phyloP scores from a whole-genome alignment of 2,888 invertebrate genomes.

The Brenthis daphne region DNA sequence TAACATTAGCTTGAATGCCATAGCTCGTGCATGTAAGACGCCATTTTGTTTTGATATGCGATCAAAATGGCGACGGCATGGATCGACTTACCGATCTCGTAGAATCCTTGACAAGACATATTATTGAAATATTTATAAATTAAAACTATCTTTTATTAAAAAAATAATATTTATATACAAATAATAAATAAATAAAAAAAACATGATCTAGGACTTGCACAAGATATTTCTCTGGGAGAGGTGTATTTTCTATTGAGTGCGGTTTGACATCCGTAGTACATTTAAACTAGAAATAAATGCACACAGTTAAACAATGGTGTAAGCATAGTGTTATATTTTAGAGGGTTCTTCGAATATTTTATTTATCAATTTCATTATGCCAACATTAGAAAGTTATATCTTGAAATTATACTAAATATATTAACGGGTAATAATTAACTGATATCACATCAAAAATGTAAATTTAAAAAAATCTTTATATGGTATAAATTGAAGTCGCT shows the following conservation, averaged over 20 bases:
- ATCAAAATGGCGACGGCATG: constrained; percentile 41
- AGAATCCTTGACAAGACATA: constrained; percentile 76
- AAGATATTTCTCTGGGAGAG: constrained; percentile 2
- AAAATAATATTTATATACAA: constrained; percentile 24
- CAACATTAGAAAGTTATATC: too few relatives aligned
- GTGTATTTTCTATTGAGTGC: constrained; percentile 23
- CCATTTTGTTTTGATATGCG: constrained; percentile 36
- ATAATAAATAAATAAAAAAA: constrained; percentile 19
- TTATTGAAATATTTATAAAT: constrained; percentile 47
- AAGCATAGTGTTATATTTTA: constrained; percentile 8
- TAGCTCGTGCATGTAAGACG: constrained; percentile 34
- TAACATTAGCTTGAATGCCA: constrained; percentile 26
- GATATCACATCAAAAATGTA: too few relatives aligned
- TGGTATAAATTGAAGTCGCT: too few relatives aligned
- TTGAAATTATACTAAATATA: background rate
- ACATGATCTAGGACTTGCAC: constrained; percentile 15
- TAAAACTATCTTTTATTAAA: constrained; percentile 30
- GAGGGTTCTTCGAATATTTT: too few relatives aligned
- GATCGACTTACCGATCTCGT: constrained; percentile 73
- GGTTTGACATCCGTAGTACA: constrained; percentile 20
- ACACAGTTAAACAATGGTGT: constrained; percentile 16
- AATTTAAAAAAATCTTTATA: too few relatives aligned
- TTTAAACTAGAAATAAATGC: constrained; percentile 33
- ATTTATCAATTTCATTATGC: too few relatives aligned
- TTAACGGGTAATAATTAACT: background rate